These are phyloP conservation scores for Himalopsyche tibetana DNA, from an alignment of 2,888 invertebrate species.

Conservation along the genomic window DNA sequence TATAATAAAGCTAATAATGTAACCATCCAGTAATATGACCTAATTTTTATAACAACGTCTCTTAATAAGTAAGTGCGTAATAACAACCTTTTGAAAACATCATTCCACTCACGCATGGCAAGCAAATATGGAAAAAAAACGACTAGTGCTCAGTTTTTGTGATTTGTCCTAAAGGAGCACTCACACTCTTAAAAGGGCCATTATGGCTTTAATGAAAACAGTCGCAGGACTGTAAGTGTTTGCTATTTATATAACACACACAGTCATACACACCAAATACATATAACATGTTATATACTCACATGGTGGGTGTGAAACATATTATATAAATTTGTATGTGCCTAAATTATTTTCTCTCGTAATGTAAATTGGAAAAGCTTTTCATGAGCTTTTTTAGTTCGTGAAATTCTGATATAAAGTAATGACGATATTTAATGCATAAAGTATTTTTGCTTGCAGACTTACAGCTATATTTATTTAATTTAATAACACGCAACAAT, in stretches of 20 bases:
- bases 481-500: too few species aligned
- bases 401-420: too few species aligned
- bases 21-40: too few species aligned
- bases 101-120: too few species aligned
- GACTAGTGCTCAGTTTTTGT: not conserved
- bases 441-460: too few species aligned
- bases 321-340: not conserved
- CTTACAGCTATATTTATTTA: too few species aligned
- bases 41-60: too few species aligned
- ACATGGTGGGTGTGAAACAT: not conserved
- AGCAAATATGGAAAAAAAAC: too few species aligned
- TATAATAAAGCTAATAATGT: too few species aligned
- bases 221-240: constrained; percentile 34
- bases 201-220: constrained; percentile 34
- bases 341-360: not conserved
- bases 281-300: not conserved
- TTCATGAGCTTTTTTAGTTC: not conserved
- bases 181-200: constrained; percentile 6
- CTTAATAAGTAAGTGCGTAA: too few species aligned
- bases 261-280: not conserved
- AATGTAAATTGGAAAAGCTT: constrained; percentile 22
- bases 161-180: not conserved
- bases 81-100: too few species aligned
- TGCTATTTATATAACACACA: constrained; percentile 18
- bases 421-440: too few species aligned